Evolutionary conservation across 2,797 vertebrate species (phyloP).

Genomic region (Dendrocincla tyrannina): DNA sequence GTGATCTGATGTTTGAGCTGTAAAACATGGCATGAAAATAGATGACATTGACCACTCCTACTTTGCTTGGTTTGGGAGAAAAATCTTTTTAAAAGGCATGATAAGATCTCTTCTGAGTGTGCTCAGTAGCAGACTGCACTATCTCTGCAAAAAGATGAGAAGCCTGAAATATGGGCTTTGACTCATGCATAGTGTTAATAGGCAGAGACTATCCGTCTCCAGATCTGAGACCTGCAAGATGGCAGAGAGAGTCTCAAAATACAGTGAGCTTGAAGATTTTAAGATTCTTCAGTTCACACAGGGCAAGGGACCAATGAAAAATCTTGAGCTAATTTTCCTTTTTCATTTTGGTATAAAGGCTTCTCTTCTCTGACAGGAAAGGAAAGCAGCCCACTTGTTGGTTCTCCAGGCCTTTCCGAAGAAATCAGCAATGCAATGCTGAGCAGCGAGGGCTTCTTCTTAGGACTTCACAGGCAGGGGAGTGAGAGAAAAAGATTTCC

Average conservation of each 20-base stretch:
- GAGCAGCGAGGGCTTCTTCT: slow-evolving; percentile 63
- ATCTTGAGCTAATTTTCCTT: background rate
- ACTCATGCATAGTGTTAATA: background rate
- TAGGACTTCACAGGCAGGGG: background rate
- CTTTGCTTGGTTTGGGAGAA: background rate
- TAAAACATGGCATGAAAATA: slow-evolving; percentile 49
- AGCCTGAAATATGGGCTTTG: slow-evolving; percentile 1
- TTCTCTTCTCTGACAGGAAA: background rate
- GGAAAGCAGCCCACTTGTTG: background rate
- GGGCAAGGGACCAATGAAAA: background rate
- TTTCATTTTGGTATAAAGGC: background rate
- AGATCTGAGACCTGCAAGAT: background rate
- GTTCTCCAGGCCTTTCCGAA: slow-evolving; percentile 11
- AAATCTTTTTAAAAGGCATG: background rate
- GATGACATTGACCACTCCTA: slow-evolving; percentile 36
- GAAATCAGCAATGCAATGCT: slow-evolving; percentile 9
- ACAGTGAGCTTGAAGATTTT: accelerated
- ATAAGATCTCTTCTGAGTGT: slow-evolving; percentile 45
- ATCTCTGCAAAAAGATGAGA: background rate
- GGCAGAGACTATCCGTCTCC: background rate
- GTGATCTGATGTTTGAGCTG: slow-evolving; percentile 9
- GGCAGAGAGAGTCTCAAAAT: background rate
- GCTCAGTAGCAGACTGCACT: slow-evolving; percentile 27
- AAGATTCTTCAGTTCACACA: background rate
- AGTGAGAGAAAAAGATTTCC: slow-evolving; percentile 40